Evolutionary conservation across 1,140 invertebrate species (phyloP).

Genomic region (Philaenus spumarius): DNA sequence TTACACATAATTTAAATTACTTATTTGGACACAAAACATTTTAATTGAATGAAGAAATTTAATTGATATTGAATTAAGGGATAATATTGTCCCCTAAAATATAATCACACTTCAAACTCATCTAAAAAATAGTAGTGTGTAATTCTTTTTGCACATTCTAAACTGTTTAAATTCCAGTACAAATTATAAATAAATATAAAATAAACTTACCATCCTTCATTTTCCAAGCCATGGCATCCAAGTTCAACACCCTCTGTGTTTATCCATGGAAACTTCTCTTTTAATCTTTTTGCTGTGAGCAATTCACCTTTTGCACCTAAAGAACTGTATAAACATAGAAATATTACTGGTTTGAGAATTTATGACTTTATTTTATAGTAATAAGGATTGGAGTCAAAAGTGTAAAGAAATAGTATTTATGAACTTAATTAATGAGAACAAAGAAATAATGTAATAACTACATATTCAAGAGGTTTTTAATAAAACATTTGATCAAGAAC

Average conservation of each 20-base stretch:
- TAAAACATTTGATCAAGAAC: no score
- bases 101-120: neutral
- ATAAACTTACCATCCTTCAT: conserved; percentile 58
- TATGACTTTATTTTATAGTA: no score
- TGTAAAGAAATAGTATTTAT: no score
- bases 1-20: no score
- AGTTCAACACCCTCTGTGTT: conserved; percentile 74
- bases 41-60: neutral
- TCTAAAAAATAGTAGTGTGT: neutral
- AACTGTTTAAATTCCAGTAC: no score
- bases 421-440: no score
- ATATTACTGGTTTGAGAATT: no score
- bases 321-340: conserved; percentile 50
- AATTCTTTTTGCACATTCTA: no score
- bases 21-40: no score
- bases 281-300: conserved; percentile 56
- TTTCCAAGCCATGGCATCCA: conserved; percentile 57
- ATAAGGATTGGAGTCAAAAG: no score
- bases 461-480: no score
- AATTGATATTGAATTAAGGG: neutral
- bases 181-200: neutral
- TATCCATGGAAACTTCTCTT: conserved; percentile 83
- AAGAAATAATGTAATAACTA: no score
- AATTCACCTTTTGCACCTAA: conserved; percentile 75
- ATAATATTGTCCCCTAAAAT: neutral